Base-by-base conservation (phyloP, 30 jellyfish, hydroid and myxozoan genomes). In the Aurelia aurita region DNA sequence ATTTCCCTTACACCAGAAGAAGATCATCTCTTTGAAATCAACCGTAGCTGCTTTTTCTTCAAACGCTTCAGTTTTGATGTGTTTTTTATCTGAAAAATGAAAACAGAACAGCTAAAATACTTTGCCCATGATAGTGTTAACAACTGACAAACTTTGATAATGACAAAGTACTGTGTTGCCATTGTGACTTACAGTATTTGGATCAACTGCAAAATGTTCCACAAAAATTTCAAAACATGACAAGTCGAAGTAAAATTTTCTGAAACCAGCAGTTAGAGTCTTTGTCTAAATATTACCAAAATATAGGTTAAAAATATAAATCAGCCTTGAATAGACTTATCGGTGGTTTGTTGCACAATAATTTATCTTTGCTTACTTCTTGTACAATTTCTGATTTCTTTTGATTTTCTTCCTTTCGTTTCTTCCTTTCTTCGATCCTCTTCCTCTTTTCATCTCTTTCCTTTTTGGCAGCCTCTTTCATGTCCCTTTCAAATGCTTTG, bases 321-420 rank as follows among this genome's bases (percentile, higher is more conserved):
- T 2, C 3, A 31, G 43, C 43, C 3, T 31, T 31, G 43, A 31
- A 31, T 0, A 31, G 43, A 31, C 43, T 31, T 31, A 31, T 31
- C 43, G 5, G 5, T 5, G 0, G 43, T 31, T 31, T 31, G 43
- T 5, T 31, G 0, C 16, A n/a, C n/a, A 8, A 9, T 39, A 6
- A 39, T 39, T 39, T 39, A 39, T 6, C 1, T 39, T 39, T 39
- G 27, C 69, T 12, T 20, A 79, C 97, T 89, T 94, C 91, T 76
- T 94, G 99, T 4, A 94, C 99, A 29, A 94, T 82, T 83, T 94
- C 99, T 1, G 97, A 58, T 60, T 94, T 94, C 60, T 69, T 94
- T 34, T 74, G 67, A 69, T 94, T 94, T 62, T 89, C 99, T 60
- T 94, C 99, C 84, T 88, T 73, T 35, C 97, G 32, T 69, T 74